A percentile compares a stretch with the other conserved stretches of the same genome.
These are phyloP conservation scores for Pseudochirops corinnae DNA, from an alignment of 2,797 vertebrate genomes.

Conservation along the genomic window DNA sequence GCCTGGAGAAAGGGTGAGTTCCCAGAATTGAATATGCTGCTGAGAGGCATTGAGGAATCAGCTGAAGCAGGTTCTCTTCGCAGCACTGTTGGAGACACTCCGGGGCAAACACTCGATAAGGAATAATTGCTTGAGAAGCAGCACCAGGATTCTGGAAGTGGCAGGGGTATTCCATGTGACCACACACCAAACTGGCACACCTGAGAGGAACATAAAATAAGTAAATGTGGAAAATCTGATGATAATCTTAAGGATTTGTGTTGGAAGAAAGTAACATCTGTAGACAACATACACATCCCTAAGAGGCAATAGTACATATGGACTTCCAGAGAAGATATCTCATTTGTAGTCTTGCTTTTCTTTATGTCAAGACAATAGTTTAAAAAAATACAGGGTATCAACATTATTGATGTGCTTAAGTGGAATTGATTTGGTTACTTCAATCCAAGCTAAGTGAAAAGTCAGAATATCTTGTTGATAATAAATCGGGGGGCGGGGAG, in stretches of 20 bases:
- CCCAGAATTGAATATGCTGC: constrained; percentile 91
- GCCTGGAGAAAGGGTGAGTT: constrained; percentile 94
- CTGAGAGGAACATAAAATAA: constrained; percentile 72
- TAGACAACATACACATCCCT: neutral
- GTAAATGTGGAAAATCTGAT: constrained; percentile 12
- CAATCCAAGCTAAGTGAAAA: constrained; percentile 36
- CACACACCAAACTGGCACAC: constrained; percentile 76
- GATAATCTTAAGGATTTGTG: neutral
- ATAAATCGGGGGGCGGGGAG: neutral
- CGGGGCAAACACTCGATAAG: constrained; percentile 93
- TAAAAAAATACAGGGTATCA: constrained; percentile 54
- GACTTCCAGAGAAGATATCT: constrained; percentile 28
- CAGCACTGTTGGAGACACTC: constrained; percentile 86
- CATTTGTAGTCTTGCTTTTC: constrained; percentile 33
- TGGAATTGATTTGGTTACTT: neutral
- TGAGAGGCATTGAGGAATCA: constrained; percentile 92
- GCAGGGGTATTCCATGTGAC: constrained; percentile 94
- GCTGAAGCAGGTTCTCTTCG: constrained; percentile 86
- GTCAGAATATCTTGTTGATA: constrained; percentile 35
- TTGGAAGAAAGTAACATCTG: constrained; percentile 4
- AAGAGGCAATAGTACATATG: constrained; percentile 28
- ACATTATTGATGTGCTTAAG: constrained; percentile 33
- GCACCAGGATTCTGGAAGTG: constrained; percentile 88
- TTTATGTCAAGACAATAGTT: constrained; percentile 1
- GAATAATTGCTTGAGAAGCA: constrained; percentile 89